Base-by-base conservation (phyloP, 2,888 invertebrate species). In the Drosophila antonietae region DNA sequence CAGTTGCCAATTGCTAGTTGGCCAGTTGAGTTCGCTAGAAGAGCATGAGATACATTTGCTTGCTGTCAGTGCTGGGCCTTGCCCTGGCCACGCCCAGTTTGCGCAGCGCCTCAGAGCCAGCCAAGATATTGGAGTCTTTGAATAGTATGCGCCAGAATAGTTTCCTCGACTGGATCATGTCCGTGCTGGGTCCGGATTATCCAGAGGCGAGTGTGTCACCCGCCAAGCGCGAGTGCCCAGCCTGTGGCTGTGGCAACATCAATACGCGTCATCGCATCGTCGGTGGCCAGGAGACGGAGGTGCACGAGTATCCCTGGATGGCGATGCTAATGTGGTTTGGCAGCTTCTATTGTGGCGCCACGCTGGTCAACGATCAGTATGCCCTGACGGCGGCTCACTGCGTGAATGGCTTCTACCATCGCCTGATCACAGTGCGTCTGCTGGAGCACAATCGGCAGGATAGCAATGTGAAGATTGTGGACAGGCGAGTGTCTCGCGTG, bases 351-450 rank as follows among this genome's bases (percentile, higher is more conserved):
- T 97, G 97, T 90, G 97, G 96, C 0, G 97, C 94, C 1, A 94
- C 96, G 0, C 93, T 97, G 55, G 95, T 97, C 82, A 96, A 95
- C 87, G 95, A 96, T 89, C 93, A 94, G 68, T 96, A 96, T 87
- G 93, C 97, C 18, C 81, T 97, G 60, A 97, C 97, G 0, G 97
- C 97, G 0, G 95, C 96, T 0, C 97, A 97, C 92, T 97, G 97
- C 87, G 95, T 90, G 2, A 79, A 82, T 37, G 96, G 96, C 10
- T 95, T 96, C 91, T 94, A 93, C 35, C 92, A 91, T 66, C 93
- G 93, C 6, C 90, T 93, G 43, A 94, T 96, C 58, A 93, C 94
- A 0, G 95, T 96, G 0, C 94, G 95, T 0, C 94, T 97, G 70
- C 90, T 97, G 80, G 97, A 96, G 85, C 97, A 97, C 90, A 95